phyloP scores from a whole-genome alignment of 2,888 invertebrate species.

The Cantharis flavilabris region DNA sequence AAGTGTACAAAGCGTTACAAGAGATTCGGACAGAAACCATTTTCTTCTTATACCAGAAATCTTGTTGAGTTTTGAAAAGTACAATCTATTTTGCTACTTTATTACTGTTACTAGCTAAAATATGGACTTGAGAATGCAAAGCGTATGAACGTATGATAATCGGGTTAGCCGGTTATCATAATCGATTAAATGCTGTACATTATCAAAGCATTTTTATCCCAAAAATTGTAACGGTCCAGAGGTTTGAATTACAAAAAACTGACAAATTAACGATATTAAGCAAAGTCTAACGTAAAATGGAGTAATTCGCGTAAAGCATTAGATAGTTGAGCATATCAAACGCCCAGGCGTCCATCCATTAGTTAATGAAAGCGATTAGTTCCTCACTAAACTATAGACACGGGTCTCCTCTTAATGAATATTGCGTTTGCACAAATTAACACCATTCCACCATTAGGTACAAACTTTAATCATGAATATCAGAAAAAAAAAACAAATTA shows the following conservation, averaged over 20 bases:
- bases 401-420: constrained; percentile 3
- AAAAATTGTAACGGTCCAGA: background rate
- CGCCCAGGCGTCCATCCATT: constrained; percentile 18
- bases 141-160: background rate
- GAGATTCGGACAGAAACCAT: constrained; percentile 16
- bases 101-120: constrained; percentile 7
- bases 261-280: background rate
- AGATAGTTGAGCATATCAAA: constrained; percentile 22
- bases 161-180: background rate
- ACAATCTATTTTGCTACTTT: constrained; percentile 9
- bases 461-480: background rate
- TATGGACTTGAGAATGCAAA: background rate
- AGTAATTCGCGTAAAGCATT: constrained; percentile 20
- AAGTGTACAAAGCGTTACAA: constrained; percentile 25
- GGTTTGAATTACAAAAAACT: background rate
- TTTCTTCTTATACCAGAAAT: constrained; percentile 11
- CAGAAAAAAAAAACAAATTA: background rate
- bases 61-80: constrained; percentile 9
- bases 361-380: constrained; percentile 27
- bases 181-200: background rate
- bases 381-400: constrained; percentile 8
- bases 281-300: constrained; percentile 6
- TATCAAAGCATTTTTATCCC: background rate
- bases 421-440: background rate
- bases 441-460: background rate